Evolutionary conservation across 2,113 vertebrate genomes (phyloP), one percentile per base, ranked within the genome.

Genomic region (Theristicus caerulescens): DNA sequence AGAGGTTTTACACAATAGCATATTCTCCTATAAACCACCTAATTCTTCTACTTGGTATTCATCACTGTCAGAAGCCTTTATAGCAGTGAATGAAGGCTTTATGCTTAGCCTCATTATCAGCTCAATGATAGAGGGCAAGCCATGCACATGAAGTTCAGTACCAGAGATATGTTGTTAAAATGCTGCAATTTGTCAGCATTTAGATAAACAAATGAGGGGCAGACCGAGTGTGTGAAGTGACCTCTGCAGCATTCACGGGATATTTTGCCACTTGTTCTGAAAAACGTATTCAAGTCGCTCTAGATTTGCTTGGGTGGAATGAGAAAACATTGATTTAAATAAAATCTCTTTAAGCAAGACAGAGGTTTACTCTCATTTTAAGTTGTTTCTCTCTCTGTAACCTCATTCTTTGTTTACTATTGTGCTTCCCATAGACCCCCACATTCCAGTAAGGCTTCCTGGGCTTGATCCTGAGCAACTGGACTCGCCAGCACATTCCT

Each of bases 161-260:
- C 96, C 92, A 96, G 89, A 98, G 98, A 98, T 98, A 98, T 95
- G 96, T 97, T 97, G 97, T 97, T 98, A 98, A 98, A 98, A 98
- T 97, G 95, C 97, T 96, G 97, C 98, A 99, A 99, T 99, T 99
- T 98, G 98, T 98, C 98, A 98, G 98, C 97, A 98, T 98, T 98
- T 98, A 98, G 98, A 98, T 98, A 98, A 98, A 98, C 98, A 98
- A 98, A 98, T 98, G 98, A 98, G 98, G 97, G 97, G 96, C 96
- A 97, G 61, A 91, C 51, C 16, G n/a, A 98, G 95, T 96, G 97
- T 97, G 97, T 98, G 98, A 98, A 97, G 95, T 97, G 96, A 97
- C 92, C 98, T 96, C 92, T 86, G 49, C 31, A 69, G 88, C 92
- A 92, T 94, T 94, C 93, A 85, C 4, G 87, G 97, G 94, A 96